Conservation (phyloP, 37 sponge, comb jelly and placozoan species). For the Hexactinellida sp. region DNA sequence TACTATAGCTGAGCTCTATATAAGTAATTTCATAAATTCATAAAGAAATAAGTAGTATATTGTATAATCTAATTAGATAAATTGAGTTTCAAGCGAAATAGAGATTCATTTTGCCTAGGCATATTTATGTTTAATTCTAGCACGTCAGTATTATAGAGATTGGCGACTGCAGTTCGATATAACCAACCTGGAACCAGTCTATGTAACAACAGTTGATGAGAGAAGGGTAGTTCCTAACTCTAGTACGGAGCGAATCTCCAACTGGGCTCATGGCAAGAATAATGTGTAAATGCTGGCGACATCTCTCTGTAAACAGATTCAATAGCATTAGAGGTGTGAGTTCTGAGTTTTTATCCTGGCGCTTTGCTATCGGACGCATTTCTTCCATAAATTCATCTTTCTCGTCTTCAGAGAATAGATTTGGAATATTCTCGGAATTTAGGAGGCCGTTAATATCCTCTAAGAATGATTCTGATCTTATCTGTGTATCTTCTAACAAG, state of each 20-base stretch:
- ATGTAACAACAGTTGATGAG: conserved; percentile 99
- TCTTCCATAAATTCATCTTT: conserved; percentile 92
- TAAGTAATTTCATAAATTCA: too few species aligned
- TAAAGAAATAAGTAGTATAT: too few species aligned
- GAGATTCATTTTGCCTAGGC: too few species aligned
- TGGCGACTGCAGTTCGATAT: too few species aligned
- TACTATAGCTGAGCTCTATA: too few species aligned
- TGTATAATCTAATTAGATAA: too few species aligned
- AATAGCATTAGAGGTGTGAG: conserved; percentile 88
- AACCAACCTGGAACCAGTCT: conserved; percentile 87
- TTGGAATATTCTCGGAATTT: conserved; percentile 94
- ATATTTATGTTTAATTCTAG: too few species aligned
- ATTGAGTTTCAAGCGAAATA: too few species aligned
- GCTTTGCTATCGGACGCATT: conserved; percentile 81
- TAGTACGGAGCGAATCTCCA: conserved; percentile 87
- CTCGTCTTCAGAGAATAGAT: conserved; percentile 89
- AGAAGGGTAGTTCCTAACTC: conserved; percentile 93
- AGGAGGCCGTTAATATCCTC: conserved; percentile 95
- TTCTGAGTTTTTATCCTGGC: conserved; percentile 83
- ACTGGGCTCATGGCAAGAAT: conserved; percentile 94
- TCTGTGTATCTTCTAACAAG: conserved; percentile 91
- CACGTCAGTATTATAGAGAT: too few species aligned
- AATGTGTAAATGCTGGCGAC: conserved; percentile 89
- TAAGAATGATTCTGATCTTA: conserved; percentile 88
- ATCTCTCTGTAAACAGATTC: conserved; percentile 81